These are phyloP conservation scores for Drosophila biarmipes DNA, from an alignment of 1,140 invertebrate genomes.

Conservation along the genomic window DNA sequence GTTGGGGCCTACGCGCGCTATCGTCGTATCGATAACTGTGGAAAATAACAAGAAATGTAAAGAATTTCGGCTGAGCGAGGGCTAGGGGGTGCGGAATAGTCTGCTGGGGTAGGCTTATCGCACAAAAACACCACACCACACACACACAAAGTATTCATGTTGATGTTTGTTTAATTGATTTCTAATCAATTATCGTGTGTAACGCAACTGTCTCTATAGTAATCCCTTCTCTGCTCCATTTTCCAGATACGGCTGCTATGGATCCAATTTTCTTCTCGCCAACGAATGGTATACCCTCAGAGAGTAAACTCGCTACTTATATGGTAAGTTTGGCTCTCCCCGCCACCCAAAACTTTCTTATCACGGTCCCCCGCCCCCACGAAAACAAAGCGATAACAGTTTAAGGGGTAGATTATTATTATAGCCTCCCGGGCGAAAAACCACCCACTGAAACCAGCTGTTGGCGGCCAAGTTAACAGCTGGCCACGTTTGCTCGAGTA, in stretches of 20 bases:
- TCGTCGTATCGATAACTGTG: conserved; percentile 71
- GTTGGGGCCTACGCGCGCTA: conserved; percentile 40
- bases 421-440: neutral
- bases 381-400: conserved; percentile 13
- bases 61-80: neutral
- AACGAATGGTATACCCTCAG: conserved; percentile 91
- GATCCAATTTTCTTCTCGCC: conserved; percentile 86
- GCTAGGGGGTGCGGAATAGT: neutral
- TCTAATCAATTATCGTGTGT: conserved; percentile 66
- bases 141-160: conserved; percentile 31
- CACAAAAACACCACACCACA: conserved; percentile 18
- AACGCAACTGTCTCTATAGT: conserved; percentile 8
- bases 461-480: conserved; percentile 43
- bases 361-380: neutral
- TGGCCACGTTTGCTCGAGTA: conserved; percentile 30
- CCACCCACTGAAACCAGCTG: conserved; percentile 24
- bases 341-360: neutral
- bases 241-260: conserved; percentile 85
- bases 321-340: conserved; percentile 86
- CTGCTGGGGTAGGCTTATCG: conserved; percentile 25
- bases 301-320: conserved; percentile 93
- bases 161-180: conserved; percentile 79
- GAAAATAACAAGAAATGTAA: conserved; percentile 56
- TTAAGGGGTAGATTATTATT: conserved; percentile 3
- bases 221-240: conserved; percentile 20